Evolutionary conservation across 2,113 vertebrate genomes (phyloP).

Genomic region (Calonectris borealis): DNA sequence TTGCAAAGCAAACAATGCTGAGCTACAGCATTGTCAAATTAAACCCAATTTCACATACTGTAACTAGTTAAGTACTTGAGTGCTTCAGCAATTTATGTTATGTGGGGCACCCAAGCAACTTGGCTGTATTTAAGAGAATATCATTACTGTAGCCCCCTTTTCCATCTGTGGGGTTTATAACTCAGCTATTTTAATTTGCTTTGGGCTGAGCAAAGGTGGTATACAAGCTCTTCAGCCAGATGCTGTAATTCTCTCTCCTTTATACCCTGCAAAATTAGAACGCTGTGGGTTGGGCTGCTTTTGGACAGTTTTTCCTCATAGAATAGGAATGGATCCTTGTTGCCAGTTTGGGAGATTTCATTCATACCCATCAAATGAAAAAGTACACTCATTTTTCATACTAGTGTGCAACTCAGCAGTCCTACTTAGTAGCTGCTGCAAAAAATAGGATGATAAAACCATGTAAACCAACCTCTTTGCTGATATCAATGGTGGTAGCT

Average conservation of each 20-base stretch:
- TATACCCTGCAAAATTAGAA: constrained; percentile 12
- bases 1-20: constrained; percentile 64
- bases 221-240: constrained; percentile 2
- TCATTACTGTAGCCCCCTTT: constrained; percentile 1
- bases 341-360: neutral
- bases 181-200: constrained; percentile 45
- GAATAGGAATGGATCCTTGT: neutral
- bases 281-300: neutral
- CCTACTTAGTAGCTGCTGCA: neutral
- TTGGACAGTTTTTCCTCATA: neutral
- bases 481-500: neutral
- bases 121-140: constrained; percentile 25
- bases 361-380: neutral
- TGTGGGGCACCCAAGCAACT: constrained; percentile 12
- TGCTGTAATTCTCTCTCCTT: neutral
- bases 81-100: constrained; percentile 44
- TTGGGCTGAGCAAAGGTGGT: constrained; percentile 23
- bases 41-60: constrained; percentile 36
- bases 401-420: neutral
- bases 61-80: constrained; percentile 51
- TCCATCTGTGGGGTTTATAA: constrained; percentile 45
- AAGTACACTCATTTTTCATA: neutral
- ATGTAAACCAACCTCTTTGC: neutral
- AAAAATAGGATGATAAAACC: neutral
- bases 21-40: constrained; percentile 49